Conservation (phyloP, 2,888 invertebrate genomes). For the Frankliniella intonsa region DNA sequence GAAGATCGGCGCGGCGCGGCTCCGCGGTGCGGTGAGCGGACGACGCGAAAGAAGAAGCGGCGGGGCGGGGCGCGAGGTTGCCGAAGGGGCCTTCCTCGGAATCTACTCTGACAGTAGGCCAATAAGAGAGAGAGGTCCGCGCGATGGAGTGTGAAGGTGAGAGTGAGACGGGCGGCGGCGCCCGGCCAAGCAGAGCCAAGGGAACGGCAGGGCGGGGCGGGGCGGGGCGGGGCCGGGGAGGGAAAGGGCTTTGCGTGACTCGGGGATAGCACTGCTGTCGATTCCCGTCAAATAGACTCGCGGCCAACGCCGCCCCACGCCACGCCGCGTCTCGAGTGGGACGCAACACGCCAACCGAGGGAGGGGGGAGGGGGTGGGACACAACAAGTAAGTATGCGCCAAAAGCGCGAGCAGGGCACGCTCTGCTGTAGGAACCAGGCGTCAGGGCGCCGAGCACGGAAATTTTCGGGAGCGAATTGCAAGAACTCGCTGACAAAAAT, state of each 20-base stretch:
- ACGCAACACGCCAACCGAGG: background rate
- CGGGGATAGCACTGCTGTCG: background rate
- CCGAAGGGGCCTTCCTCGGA: background rate
- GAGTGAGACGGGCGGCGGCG: background rate
- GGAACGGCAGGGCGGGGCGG: background rate
- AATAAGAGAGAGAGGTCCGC: background rate
- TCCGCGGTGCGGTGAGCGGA: background rate
- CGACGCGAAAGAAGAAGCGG: background rate
- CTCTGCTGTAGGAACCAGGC: too few species aligned
- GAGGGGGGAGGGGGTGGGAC: background rate
- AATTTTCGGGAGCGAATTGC: too few species aligned
- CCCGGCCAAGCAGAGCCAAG: background rate
- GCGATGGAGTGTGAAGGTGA: background rate
- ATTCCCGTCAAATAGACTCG: constrained; percentile 21
- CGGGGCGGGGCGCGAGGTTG: background rate
- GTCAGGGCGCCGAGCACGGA: too few species aligned
- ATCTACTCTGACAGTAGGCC: constrained; percentile 21
- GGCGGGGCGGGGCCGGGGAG: background rate
- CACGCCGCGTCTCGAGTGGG: constrained; percentile 1
- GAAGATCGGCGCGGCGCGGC: background rate
- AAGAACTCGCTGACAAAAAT: too few species aligned
- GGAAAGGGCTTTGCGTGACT: background rate
- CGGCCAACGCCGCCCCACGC: background rate
- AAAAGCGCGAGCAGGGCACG: too few species aligned
- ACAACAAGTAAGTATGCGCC: background rate